Base-by-base conservation (phyloP, 2,888 invertebrate genomes). In the Dendrolimus pini region DNA sequence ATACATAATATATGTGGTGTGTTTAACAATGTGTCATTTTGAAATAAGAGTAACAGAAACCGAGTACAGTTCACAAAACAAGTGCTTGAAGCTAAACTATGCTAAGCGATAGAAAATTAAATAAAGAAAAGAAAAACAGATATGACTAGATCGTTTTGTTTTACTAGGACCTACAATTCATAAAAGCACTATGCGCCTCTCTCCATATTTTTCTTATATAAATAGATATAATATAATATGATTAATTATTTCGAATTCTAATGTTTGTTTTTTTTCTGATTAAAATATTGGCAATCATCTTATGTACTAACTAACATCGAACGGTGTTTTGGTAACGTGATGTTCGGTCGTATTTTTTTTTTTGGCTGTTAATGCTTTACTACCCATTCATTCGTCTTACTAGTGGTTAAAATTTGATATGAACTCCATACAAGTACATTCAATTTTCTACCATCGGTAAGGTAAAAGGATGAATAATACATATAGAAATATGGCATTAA, bases 61-160 rank as follows among this genome's bases (percentile, higher is more conserved):
- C 2, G 12, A 47, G 9, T 47, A 47, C 41, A 54, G 54, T n/a
- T 41, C 14, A 54, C 9, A 54, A 55, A 59, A 55, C 52, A 53
- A 55, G 85, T 89, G 90, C 90, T 90, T 90, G 89, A 89, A 90
- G 90, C 90, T 89, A 90, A 86, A 88, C 88, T 90, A 89, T 90
- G 86, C 89, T 89, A 90, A 89, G 89, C 89, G 82, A 85, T 83
- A 85, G 85, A 83, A 75, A 84, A 83, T 85, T 82, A 75, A 83
- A 84, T 79, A 78, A 85, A 86, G 82, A 80, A 81, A 83, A 85
- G 83, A 75, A 81, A 89, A 84, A 77, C 74, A 84, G 89, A 90
- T 90, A 90, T 90, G 90, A 90, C 90, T 90, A 90, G 90, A 88
- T 86, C 72, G 77, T 84, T 84, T 85, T 84, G 87, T 85, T 83